Evolutionary conservation across 2,797 vertebrate species (phyloP).

Genomic region (Xenentodon cancila): DNA sequence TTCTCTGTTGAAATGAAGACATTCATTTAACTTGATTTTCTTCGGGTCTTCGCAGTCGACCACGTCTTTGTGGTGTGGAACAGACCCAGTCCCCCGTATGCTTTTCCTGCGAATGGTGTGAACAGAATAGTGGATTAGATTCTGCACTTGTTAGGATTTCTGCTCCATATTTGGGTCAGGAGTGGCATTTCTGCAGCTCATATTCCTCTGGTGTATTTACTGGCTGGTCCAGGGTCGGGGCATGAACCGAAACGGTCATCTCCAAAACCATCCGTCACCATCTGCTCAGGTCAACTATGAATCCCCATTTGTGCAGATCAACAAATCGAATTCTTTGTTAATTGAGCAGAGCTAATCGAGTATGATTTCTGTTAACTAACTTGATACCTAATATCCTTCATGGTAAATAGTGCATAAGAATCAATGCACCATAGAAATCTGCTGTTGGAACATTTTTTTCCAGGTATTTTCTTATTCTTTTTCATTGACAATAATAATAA

Average conservation of each 20-base stretch:
- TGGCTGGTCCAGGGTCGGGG: conserved; percentile 39
- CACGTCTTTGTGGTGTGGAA: conserved; percentile 43
- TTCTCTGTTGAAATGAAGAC: conserved; percentile 28
- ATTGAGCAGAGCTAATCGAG: too few relatives aligned
- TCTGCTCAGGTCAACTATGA: not conserved
- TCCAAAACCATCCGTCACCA: conserved; percentile 25
- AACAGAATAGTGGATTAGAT: conserved; percentile 48
- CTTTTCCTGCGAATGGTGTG: conserved; percentile 40
- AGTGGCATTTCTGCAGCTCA: conserved; percentile 16
- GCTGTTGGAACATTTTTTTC: too few relatives aligned
- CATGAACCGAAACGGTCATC: conserved; percentile 14
- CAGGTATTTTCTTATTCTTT: too few relatives aligned
- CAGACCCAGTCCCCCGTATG: conserved; percentile 26
- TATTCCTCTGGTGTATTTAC: conserved; percentile 38
- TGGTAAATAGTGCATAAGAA: too few relatives aligned
- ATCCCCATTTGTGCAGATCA: too few relatives aligned
- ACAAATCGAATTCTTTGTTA: too few relatives aligned
- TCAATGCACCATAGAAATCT: too few relatives aligned
- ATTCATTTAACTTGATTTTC: conserved; percentile 29
- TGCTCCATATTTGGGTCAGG: conserved; percentile 55
- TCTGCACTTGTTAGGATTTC: conserved; percentile 51
- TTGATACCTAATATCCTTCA: too few relatives aligned
- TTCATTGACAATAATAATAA: too few relatives aligned
- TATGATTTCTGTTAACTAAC: too few relatives aligned
- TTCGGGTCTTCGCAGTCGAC: conserved; percentile 19